Evolutionary conservation across 1,140 invertebrate species (phyloP).

Genomic region (Contarinia nasturtii): DNA sequence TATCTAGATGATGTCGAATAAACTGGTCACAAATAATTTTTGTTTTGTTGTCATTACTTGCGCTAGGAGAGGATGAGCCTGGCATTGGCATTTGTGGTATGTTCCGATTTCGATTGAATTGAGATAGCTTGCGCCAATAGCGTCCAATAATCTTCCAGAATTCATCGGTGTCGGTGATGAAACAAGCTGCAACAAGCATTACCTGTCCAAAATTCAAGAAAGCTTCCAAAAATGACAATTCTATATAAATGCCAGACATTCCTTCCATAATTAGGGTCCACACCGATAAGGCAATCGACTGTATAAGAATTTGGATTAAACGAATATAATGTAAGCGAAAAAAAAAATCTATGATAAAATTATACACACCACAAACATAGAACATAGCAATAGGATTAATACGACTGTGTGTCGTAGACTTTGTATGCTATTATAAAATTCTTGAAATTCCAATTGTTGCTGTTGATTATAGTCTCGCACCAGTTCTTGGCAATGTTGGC

Average conservation of each 20-base stretch:
- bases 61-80: slow-evolving; percentile 52
- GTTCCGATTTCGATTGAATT: slow-evolving; percentile 25
- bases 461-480: slow-evolving; percentile 31
- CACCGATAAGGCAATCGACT: slow-evolving; percentile 49
- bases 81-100: slow-evolving; percentile 45
- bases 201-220: slow-evolving; percentile 78
- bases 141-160: slow-evolving; percentile 44
- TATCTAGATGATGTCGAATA: slow-evolving; percentile 59
- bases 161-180: slow-evolving; percentile 61
- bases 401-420: slow-evolving; percentile 64
- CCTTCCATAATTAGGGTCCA: slow-evolving; percentile 74
- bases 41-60: slow-evolving; percentile 55
- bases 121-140: slow-evolving; percentile 31
- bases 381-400: slow-evolving; percentile 57
- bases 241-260: slow-evolving; percentile 73
- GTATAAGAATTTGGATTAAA: not conserved
- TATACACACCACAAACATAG: slow-evolving; percentile 69
- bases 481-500: slow-evolving; percentile 29
- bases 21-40: slow-evolving; percentile 78
- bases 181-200: slow-evolving; percentile 64
- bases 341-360: not conserved
- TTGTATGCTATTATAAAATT: slow-evolving; percentile 41
- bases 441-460: slow-evolving; percentile 31
- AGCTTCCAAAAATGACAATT: slow-evolving; percentile 77
- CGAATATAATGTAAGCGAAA: not conserved